Conservation (phyloP, 2,888 invertebrate species). For the Conops quadrifasciatus region DNA sequence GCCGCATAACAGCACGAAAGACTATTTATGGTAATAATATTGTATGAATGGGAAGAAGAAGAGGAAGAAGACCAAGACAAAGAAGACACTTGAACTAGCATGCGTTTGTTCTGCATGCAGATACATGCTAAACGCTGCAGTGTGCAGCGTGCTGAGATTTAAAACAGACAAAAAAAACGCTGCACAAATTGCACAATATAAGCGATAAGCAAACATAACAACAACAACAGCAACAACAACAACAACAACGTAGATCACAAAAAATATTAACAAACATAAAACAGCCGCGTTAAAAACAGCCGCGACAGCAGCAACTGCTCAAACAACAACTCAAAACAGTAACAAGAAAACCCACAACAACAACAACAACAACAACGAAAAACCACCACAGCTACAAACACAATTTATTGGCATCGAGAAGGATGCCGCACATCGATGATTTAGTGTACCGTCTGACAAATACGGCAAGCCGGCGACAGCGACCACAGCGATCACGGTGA, state of each 20-base stretch:
- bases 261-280: background rate
- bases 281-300: background rate
- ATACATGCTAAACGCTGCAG: background rate
- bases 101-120: background rate
- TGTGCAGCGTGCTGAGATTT: background rate
- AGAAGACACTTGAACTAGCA: background rate
- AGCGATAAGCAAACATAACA: background rate
- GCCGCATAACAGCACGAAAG: background rate
- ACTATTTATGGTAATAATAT: constrained; percentile 27
- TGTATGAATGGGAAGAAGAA: background rate
- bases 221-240: background rate
- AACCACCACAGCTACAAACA: background rate
- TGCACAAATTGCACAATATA: background rate
- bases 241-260: background rate
- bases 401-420: background rate
- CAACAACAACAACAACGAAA: background rate
- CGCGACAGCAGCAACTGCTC: too few relatives aligned
- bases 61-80: background rate
- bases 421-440: constrained; percentile 20
- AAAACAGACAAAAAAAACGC: background rate
- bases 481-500: background rate
- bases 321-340: background rate
- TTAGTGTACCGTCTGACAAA: constrained; percentile 32
- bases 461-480: constrained; percentile 6
- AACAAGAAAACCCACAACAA: background rate